A percentile compares a stretch with the other conserved stretches of the same genome.
Evolutionary conservation across 2,888 invertebrate species (phyloP).

Genomic region (Lottia scabra): DNA sequence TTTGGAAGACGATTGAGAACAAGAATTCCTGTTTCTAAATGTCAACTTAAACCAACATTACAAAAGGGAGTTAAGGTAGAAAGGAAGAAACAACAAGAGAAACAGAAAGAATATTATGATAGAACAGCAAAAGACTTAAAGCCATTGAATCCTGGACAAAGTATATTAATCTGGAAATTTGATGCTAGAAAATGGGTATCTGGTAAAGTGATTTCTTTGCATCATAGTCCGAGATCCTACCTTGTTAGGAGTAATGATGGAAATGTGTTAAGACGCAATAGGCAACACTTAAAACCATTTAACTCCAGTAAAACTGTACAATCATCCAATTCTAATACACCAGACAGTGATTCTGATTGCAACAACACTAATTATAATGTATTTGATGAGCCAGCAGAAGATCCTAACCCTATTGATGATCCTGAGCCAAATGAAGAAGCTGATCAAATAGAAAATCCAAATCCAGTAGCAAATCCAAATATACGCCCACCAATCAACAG

Average conservation of each 20-base stretch:
- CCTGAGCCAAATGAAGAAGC: too few relatives aligned
- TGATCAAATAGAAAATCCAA: too few relatives aligned
- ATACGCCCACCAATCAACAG: background rate
- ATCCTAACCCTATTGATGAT: too few relatives aligned
- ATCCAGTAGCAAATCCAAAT: too few relatives aligned
- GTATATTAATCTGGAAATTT: background rate
- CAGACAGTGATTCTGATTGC: background rate
- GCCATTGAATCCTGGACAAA: background rate
- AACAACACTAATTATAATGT: background rate
- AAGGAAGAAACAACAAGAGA: background rate
- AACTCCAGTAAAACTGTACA: too few relatives aligned
- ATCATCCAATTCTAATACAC: background rate
- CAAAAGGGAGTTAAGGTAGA: background rate
- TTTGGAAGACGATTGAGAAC: background rate
- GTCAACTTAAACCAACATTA: slow-evolving; percentile 1
- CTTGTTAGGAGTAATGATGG: background rate
- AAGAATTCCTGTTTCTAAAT: background rate
- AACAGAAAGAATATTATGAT: slow-evolving; percentile 5
- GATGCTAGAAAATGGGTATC: background rate
- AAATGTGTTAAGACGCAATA: background rate
- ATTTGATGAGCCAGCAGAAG: background rate
- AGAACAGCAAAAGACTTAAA: background rate
- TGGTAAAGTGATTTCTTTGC: background rate
- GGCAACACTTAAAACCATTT: background rate
- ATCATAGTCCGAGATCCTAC: background rate